Evolutionary conservation across 2,797 vertebrate species (phyloP), one percentile per base, ranked within the genome.

Genomic region (Emydoidea blandingii): DNA sequence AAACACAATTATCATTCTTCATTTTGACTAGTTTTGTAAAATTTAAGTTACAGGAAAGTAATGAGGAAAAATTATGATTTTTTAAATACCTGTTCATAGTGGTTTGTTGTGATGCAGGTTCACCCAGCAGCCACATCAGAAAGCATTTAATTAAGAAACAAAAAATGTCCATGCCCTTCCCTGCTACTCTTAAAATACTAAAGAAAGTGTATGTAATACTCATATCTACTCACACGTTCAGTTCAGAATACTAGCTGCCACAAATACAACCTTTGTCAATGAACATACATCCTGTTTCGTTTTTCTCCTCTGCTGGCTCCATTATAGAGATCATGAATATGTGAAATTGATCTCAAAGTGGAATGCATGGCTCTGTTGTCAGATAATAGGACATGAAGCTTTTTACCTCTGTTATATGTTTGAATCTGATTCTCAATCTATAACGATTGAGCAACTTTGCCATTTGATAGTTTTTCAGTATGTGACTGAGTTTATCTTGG

Each of bases 151-250:
- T 95, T 93, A 89, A 96, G 95, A 72, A 41, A 62, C 59, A 62
- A 62, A 72, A 68, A 68, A n/a, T 18, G 3, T 79, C 23, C 49
- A 4, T 78, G 81, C 92, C 96, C 76, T 52, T 92, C 93, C 83
- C 88, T 86, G 52, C 81, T 97, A 85, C 96, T 96, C 96, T 97
- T 95, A 96, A 92, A 87, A 76, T 53, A 47, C 68, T 89, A 88
- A 81, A 91, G 94, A 95, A 96, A 92, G 82, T 72, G 85, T 87
- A 62, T 49, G 14, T 47, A 87, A 83, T 93, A 93, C 68, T 47
- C 44, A 52, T 94, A 16, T 65, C 83, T 92, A 90, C 94, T 95
- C 81, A 21, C 74, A 68, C 59, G 81, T 92, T 74, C 90, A 59
- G 78, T 25, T 93, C 84, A 83, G 85, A 92, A 81, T 79, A 15